A percentile compares a stretch with the other conserved stretches of the same genome.
Conservation (phyloP, 2,888 invertebrate genomes). For the Amiota minor region DNA sequence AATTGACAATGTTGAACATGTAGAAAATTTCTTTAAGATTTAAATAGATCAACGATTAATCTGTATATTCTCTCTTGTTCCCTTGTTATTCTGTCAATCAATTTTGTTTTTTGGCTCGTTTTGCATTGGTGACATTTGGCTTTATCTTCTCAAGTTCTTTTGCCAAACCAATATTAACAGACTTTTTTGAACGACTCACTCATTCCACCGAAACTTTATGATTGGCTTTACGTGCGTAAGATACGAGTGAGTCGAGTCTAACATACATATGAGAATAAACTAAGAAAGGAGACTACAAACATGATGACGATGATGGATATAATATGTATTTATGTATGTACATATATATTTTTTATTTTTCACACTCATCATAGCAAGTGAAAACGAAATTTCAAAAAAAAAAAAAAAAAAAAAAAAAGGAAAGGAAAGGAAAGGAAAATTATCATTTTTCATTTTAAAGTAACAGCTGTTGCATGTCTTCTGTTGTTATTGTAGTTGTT, state of each 20-base stretch:
- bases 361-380: not conserved
- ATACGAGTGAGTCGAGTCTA: too few relatives aligned
- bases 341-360: not conserved
- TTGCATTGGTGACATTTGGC: not conserved
- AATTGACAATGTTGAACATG: too few relatives aligned
- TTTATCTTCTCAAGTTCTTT: not conserved
- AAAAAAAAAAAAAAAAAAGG: not conserved
- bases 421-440: conserved; percentile 31
- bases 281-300: too few relatives aligned
- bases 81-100: too few relatives aligned
- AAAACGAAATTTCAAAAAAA: not conserved
- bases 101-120: too few relatives aligned
- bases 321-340: conserved; percentile 10
- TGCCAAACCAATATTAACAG: not conserved
- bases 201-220: conserved; percentile 32
- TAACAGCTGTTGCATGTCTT: conserved; percentile 53
- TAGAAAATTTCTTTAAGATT: too few relatives aligned
- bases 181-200: conserved; percentile 20
- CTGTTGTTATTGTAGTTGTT: not conserved
- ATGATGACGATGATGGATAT: too few relatives aligned
- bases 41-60: too few relatives aligned
- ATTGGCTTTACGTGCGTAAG: conserved; percentile 51
- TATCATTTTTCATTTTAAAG: conserved; percentile 57
- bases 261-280: too few relatives aligned
- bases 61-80: too few relatives aligned